A percentile compares a stretch with the other conserved stretches of the same genome.
Conservation (phyloP, 2,113 vertebrate species). For the Tragelaphus scriptus region DNA sequence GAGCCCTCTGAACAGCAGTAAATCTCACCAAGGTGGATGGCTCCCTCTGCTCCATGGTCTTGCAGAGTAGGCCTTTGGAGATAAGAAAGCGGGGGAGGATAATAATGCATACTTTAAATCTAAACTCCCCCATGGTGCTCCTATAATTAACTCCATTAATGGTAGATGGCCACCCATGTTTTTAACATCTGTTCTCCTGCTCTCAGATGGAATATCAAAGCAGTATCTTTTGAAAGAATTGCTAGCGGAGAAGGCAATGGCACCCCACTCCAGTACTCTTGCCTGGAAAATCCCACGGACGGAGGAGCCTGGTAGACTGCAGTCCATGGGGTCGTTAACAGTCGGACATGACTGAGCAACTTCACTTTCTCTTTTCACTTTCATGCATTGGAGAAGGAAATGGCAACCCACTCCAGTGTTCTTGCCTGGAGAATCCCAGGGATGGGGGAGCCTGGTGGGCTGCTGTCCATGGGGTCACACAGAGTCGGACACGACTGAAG, state of each 20-base stretch:
- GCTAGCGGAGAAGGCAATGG: neutral
- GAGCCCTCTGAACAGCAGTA: neutral
- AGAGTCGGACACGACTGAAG: too few species aligned
- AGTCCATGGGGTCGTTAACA: too few species aligned
- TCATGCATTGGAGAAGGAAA: too few species aligned
- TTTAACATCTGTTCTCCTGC: neutral
- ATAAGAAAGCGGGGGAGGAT: neutral
- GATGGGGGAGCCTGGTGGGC: too few species aligned
- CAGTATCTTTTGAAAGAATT: neutral
- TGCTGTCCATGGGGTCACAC: too few species aligned
- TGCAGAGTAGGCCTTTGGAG: neutral
- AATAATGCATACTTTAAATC: neutral
- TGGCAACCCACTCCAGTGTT: too few species aligned
- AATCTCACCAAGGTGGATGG: neutral
- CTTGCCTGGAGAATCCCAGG: too few species aligned
- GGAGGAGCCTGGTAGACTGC: too few species aligned
- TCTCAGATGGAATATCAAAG: neutral
- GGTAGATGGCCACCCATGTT: neutral
- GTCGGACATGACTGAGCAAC: too few species aligned
- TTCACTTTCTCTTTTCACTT: too few species aligned
- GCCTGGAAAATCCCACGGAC: too few species aligned
- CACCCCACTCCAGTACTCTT: too few species aligned
- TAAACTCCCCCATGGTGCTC: neutral
- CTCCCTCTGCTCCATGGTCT: neutral
- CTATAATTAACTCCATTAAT: conserved; percentile 5